Percentiles rank a stretch among this genome's conserved stretches.
Evolutionary conservation across 2,888 invertebrate genomes (phyloP).

Genomic region (Trachelus stipa): DNA sequence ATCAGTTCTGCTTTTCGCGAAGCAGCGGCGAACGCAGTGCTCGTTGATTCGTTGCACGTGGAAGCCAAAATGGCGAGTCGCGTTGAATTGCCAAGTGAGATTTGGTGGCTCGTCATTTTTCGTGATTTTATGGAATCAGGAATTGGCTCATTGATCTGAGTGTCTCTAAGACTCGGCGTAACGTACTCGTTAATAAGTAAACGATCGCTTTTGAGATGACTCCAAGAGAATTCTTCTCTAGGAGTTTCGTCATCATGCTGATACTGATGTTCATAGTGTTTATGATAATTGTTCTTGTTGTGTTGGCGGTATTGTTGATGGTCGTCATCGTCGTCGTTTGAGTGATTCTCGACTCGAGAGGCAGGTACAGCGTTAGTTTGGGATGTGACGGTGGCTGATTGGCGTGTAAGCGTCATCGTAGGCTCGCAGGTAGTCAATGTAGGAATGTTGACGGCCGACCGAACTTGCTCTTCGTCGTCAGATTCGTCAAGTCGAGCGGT

Average conservation of each 20-base stretch:
- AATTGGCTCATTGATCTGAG: conserved; percentile 21
- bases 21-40: not conserved
- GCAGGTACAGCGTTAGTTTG: conserved; percentile 65
- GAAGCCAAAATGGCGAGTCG: conserved; percentile 24
- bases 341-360: conserved; percentile 50
- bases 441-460: conserved; percentile 64
- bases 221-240: conserved; percentile 25
- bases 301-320: conserved; percentile 6
- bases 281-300: not conserved
- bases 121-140: not conserved
- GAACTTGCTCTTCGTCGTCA: conserved; percentile 37
- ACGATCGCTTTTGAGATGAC: conserved; percentile 41
- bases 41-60: not conserved
- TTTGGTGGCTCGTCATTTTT: conserved; percentile 14
- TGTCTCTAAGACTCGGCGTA: conserved; percentile 26
- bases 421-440: conserved; percentile 66
- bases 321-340: conserved; percentile 44
- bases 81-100: conserved; percentile 18
- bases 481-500: conserved; percentile 50
- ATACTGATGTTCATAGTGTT: not conserved
- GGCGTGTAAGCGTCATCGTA: conserved; percentile 67
- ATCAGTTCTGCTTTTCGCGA: conserved; percentile 34
- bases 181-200: conserved; percentile 31
- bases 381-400: conserved; percentile 64
- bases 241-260: not conserved